A percentile compares a stretch with the other conserved stretches of the same genome.
These are phyloP conservation scores for Mus musculus DNA, from an alignment of 2,113 vertebrate species.

Conservation along the genomic window DNA sequence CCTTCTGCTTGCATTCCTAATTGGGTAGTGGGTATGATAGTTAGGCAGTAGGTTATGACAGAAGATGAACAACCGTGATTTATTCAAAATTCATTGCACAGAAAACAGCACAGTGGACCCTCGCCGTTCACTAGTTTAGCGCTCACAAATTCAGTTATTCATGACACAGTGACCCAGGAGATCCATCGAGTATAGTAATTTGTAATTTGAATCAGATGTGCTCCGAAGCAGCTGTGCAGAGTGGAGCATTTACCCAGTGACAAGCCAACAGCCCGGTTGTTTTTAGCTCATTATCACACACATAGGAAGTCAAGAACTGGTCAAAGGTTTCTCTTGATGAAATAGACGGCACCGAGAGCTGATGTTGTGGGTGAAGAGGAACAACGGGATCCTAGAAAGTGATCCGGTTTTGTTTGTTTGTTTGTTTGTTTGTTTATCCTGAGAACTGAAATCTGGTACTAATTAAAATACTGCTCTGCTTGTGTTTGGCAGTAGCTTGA, in stretches of 20 bases:
- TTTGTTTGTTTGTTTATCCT: too few relatives aligned
- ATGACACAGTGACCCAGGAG: conserved; percentile 62
- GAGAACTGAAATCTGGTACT: conserved; percentile 55
- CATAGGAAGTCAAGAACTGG: conserved; percentile 11
- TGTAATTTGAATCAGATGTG: conserved; percentile 66
- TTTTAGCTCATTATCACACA: conserved; percentile 52
- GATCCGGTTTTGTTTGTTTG: not conserved
- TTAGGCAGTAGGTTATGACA: conserved; percentile 5
- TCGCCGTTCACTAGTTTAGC: conserved; percentile 45
- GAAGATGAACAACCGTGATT: not conserved
- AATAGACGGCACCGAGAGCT: not conserved
- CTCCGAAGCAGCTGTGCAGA: not conserved
- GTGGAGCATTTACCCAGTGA: conserved; percentile 3
- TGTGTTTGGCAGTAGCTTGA: conserved; percentile 39
- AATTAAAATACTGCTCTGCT: conserved; percentile 24
- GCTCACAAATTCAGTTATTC: conserved; percentile 55
- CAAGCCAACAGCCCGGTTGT: not conserved
- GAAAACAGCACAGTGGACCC: conserved; percentile 15
- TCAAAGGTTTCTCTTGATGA: not conserved
- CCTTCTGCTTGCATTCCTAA: not conserved
- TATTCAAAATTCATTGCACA: not conserved
- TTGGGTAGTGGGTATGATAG: not conserved
- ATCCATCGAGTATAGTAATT: conserved; percentile 37
- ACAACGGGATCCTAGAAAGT: not conserved
- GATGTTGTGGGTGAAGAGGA: not conserved